Evolutionary conservation across 2,797 vertebrate species (phyloP).

Genomic region (Emydoidea blandingii): DNA sequence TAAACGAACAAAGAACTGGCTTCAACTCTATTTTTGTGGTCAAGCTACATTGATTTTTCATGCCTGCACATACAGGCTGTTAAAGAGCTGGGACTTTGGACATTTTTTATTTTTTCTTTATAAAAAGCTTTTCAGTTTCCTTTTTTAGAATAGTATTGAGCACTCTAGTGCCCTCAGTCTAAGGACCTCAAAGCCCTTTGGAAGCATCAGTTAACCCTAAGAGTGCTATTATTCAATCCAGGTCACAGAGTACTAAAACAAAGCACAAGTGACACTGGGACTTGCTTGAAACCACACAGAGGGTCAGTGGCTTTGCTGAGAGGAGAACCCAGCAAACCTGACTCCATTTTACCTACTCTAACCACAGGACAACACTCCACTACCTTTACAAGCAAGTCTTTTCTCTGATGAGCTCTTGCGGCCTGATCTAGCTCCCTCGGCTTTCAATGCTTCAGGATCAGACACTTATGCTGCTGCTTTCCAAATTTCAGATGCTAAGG

Average conservation of each 20-base stretch:
- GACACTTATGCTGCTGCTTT: background rate
- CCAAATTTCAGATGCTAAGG: background rate
- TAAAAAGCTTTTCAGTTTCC: background rate
- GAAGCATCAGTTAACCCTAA: constrained; percentile 13
- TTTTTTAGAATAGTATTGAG: constrained; percentile 20
- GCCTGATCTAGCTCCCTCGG: background rate
- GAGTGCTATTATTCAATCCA: background rate
- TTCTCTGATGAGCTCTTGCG: background rate
- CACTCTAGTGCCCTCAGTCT: background rate
- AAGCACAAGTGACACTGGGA: no score
- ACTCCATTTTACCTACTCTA: no score
- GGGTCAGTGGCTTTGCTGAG: no score
- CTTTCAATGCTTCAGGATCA: background rate
- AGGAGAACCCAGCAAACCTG: no score
- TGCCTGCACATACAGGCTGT: constrained; percentile 57
- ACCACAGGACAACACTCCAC: no score
- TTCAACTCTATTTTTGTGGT: background rate
- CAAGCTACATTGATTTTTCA: constrained; percentile 42
- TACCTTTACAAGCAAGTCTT: background rate
- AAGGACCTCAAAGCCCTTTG: background rate
- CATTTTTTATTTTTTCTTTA: constrained; percentile 35
- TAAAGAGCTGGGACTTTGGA: constrained; percentile 30
- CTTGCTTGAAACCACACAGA: no score
- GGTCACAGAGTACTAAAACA: no score
- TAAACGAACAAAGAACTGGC: constrained; percentile 53